Base-by-base conservation (phyloP, 92 coral and sea anemone species). In the Plumapathes pennacea region DNA sequence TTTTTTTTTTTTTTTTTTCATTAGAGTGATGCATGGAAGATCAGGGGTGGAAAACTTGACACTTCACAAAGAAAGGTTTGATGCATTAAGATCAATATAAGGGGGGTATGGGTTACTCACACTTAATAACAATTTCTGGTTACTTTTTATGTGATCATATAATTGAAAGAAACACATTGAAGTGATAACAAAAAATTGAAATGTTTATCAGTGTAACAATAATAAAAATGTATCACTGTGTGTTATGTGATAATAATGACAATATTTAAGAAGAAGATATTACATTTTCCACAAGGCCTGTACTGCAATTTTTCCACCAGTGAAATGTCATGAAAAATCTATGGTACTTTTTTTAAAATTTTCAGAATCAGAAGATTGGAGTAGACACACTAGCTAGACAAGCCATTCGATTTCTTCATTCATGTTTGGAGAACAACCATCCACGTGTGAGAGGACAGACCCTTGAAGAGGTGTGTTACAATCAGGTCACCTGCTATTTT, bases 361-460 rank as follows among this genome's bases (percentile, higher is more conserved):
- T n/a, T n/a, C n/a, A n/a, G n/a, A n/a, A n/a, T n/a, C n/a, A 61
- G 60, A n/a, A 0, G 18, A 30, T 8, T 30, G 32, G 2, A 34
- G 7, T 12, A 50, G 19, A 62, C 52, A 27, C 11, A 17, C 10
- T 22, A 61, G 33, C n/a, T 10, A 10, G 3, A 18, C 15, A 1
- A 36, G 23, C 40, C 40, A n/a, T 34, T 34, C n/a, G 83, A 22
- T 89, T 94, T 44, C 81, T 94, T 46, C 88, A 94, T 54, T 43
- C 82, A 1, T 84, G 86, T 48, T 89, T 94, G 77, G 94, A 94
- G 47, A 67, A 62, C 31, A 69, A 79, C n/a, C 95, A 89, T 64
- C 97, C 99, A 24, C 74, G 99, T 6, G 84, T 94, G 14, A 62
- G 99, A 72, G 99, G 99, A 2, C 97, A 94, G 39, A 94, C 99